These are phyloP conservation scores for Paracanthobrama guichenoti DNA, from an alignment of 2,113 vertebrate species.

Conservation along the genomic window DNA sequence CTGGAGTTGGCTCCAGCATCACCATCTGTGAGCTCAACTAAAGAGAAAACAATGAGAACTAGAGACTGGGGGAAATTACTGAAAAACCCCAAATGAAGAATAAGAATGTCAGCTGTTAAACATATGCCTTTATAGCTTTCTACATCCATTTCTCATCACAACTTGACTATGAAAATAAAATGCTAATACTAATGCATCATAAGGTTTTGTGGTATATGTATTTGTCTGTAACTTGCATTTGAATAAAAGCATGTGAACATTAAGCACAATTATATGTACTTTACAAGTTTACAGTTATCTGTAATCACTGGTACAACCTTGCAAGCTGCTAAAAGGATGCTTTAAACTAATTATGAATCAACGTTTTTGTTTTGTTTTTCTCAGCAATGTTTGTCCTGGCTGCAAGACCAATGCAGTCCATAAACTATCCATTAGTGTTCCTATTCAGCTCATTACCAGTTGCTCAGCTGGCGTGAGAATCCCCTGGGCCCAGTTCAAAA, in stretches of 20 bases:
- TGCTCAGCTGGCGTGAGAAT: no score
- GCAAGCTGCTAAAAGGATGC: no score
- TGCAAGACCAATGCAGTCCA: no score
- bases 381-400: no score
- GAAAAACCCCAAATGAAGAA: neutral
- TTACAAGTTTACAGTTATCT: neutral
- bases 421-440: no score
- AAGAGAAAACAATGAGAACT: no score
- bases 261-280: neutral
- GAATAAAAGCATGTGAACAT: neutral
- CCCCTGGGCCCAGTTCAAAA: no score
- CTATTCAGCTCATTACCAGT: no score
- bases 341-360: no score
- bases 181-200: neutral
- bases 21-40: conserved; percentile 67
- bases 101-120: neutral
- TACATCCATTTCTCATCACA: neutral
- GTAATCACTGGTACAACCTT: no score
- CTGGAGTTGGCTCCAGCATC: conserved; percentile 64
- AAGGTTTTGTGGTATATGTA: neutral
- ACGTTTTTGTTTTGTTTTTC: no score
- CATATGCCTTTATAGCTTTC: neutral
- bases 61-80: no score
- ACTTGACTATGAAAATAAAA: neutral
- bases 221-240: neutral